phyloP scores from a whole-genome alignment of 2,797 vertebrate genomes.

The Pristis pectinata region DNA sequence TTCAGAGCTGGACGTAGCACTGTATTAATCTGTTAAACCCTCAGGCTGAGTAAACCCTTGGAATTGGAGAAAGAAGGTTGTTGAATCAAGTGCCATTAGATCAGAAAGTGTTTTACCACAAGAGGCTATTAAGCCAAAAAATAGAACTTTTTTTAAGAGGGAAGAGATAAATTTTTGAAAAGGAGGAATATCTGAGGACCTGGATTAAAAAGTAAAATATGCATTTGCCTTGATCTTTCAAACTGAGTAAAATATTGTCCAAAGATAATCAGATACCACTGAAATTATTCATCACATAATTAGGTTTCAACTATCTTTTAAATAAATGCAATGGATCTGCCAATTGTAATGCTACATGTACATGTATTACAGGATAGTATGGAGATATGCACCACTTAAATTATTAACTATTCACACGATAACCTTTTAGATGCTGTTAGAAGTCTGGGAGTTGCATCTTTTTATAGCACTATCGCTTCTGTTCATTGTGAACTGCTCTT shows the following conservation, averaged over 20 bases:
- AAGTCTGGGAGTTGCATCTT: not conserved
- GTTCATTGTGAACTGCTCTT: not conserved
- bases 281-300: not conserved
- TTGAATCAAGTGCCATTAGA: not conserved
- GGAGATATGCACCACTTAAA: not conserved
- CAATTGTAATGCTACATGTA: not conserved
- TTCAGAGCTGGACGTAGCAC: not conserved
- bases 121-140: not conserved
- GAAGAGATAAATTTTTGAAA: not conserved
- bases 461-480: slow-evolving; percentile 2
- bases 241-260: not conserved
- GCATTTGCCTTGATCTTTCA: not conserved
- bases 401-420: not conserved
- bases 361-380: not conserved
- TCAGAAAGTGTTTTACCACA: not conserved
- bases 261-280: not conserved
- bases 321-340: slow-evolving; percentile 9
- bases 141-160: not conserved
- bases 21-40: no score
- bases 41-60: not conserved
- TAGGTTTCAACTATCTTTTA: not conserved
- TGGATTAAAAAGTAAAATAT: not conserved
- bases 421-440: not conserved
- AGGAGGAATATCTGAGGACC: not conserved
- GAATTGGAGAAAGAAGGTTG: not conserved